Evolutionary conservation across 2,797 vertebrate genomes (phyloP).

Genomic region (Margarornis squamiger): DNA sequence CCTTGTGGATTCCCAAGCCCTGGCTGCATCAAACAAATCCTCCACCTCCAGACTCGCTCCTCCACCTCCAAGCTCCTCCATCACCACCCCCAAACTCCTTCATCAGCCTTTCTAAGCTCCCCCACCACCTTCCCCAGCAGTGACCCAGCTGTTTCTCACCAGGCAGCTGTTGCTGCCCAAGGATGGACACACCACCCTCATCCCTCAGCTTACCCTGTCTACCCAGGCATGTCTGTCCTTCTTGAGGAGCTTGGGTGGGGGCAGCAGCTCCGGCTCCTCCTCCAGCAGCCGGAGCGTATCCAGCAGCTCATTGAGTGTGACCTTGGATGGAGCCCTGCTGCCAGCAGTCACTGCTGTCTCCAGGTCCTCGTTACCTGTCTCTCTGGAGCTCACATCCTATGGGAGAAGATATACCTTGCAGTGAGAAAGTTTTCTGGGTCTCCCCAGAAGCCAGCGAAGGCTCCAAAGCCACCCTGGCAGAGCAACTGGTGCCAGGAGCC

Average conservation of each 20-base stretch:
- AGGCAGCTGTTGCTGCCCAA: accelerated
- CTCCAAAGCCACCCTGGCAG: not conserved
- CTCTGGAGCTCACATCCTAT: conserved; percentile 77
- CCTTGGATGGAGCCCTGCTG: conserved; percentile 81
- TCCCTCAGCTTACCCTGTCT: conserved; percentile 76
- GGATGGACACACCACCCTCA: not conserved
- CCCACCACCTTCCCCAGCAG: not conserved
- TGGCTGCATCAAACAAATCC: not conserved
- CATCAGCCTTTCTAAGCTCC: not conserved
- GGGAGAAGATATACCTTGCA: accelerated
- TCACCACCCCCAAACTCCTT: not conserved
- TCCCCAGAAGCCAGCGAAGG: not conserved
- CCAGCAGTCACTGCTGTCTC: conserved; percentile 42
- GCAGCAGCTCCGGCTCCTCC: conserved; percentile 84
- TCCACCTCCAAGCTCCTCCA: not conserved
- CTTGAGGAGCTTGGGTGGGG: conserved; percentile 68
- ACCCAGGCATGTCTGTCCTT: conserved; percentile 88
- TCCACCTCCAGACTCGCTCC: not conserved
- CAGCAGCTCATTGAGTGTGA: conserved; percentile 86
- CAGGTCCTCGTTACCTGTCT: conserved; percentile 73
- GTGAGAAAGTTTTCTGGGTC: not conserved
- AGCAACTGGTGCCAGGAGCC: not conserved
- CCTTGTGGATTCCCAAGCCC: not conserved
- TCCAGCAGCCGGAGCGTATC: conserved; percentile 90
- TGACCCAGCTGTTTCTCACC: accelerated